A percentile compares a stretch with the other conserved stretches of the same genome.
phyloP scores from a whole-genome alignment of 2,888 invertebrate genomes.

The Suillia variegata region DNA sequence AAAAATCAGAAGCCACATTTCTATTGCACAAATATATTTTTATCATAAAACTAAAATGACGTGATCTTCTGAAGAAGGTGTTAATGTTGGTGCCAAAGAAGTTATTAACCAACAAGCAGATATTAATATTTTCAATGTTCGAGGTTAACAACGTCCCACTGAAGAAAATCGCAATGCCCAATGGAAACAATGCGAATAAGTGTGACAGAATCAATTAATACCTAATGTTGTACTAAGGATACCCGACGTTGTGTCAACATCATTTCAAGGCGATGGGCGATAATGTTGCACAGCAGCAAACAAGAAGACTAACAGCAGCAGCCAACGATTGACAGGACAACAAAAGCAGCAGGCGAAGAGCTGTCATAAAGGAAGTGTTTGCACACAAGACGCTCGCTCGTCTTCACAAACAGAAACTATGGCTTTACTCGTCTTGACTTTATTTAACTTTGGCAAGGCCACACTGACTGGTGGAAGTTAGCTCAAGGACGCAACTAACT shows the following conservation, averaged over 20 bases:
- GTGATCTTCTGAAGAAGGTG: conserved; percentile 38
- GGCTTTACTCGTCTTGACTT: conserved; percentile 28
- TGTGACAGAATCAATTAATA: conserved; percentile 47
- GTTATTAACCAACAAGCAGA: conserved; percentile 5
- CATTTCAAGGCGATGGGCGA: conserved; percentile 37
- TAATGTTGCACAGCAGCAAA: conserved; percentile 30
- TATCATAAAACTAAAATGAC: no score
- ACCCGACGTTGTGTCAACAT: background rate
- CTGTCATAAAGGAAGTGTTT: conserved; percentile 42
- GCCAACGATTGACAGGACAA: conserved; percentile 34
- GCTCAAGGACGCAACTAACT: conserved; percentile 29
- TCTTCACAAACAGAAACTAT: conserved; percentile 30
- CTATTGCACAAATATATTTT: no score
- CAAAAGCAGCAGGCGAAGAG: conserved; percentile 33
- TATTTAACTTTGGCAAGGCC: conserved; percentile 28
- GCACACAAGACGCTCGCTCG: conserved; percentile 38
- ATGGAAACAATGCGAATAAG: conserved; percentile 43
- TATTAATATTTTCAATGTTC: no score
- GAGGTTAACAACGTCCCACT: conserved; percentile 39
- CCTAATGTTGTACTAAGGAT: conserved; percentile 32
- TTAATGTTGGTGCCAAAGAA: conserved; percentile 31
- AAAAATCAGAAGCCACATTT: no score
- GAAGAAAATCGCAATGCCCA: conserved; percentile 28
- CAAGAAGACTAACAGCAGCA: conserved; percentile 30
- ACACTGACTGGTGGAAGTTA: conserved; percentile 27